These are phyloP conservation scores for Silvanus unidentatus DNA, from an alignment of 2,888 invertebrate species.

Conservation along the genomic window DNA sequence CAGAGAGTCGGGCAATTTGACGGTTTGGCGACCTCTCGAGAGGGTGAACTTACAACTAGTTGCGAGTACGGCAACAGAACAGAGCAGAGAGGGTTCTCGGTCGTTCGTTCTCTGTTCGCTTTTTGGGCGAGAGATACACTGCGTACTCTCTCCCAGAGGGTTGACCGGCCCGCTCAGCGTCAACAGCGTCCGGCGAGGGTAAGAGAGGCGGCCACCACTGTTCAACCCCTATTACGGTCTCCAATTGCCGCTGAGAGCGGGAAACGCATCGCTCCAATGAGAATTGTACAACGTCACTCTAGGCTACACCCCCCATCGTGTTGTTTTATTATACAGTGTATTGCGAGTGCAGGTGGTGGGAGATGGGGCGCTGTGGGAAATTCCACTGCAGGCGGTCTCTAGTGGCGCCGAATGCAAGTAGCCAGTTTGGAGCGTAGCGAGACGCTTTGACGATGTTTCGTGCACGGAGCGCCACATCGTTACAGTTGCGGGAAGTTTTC, in stretches of 20 bases:
- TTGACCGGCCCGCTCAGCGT: conserved; percentile 47
- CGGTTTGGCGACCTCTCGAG: conserved; percentile 39
- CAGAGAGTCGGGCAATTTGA: conserved; percentile 37
- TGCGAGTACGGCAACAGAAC: no score
- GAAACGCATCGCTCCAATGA: conserved; percentile 29
- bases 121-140: conserved; percentile 12
- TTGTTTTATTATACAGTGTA: conserved; percentile 28
- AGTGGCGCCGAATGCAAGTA: conserved; percentile 32
- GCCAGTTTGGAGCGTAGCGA: no score
- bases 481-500: conserved; percentile 9
- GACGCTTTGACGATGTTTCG: no score
- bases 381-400: conserved; percentile 40
- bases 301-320: conserved; percentile 32
- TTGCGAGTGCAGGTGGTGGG: conserved; percentile 28
- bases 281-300: conserved; percentile 18
- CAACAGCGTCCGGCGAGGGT: conserved; percentile 29
- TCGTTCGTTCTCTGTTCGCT: conserved; percentile 8
- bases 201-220: conserved; percentile 30
- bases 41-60: conserved; percentile 12
- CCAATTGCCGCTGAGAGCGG: conserved; percentile 38
- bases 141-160: conserved; percentile 47
- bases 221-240: conserved; percentile 26
- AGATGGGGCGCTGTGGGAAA: conserved; percentile 17
- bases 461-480: conserved; percentile 30
- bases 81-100: no score